Conservation (phyloP, 2,113 vertebrate species). For the Austrofundulus limnaeus region DNA sequence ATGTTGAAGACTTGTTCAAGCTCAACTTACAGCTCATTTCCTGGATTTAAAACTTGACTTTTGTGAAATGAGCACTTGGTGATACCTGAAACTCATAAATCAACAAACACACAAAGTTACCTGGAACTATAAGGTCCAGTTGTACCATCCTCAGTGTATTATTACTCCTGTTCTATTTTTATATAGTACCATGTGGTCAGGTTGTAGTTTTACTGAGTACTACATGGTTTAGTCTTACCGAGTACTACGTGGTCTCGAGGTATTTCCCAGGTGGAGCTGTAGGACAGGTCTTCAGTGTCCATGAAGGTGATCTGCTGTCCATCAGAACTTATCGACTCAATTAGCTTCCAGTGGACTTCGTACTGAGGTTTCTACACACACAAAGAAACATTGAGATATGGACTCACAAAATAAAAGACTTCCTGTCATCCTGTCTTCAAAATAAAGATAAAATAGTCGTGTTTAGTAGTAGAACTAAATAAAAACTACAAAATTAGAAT, state of each 20-base stretch:
- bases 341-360: constrained; percentile 93
- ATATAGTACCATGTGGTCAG: background rate
- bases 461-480: too few species aligned
- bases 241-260: constrained; percentile 86
- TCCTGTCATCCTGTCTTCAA: too few species aligned
- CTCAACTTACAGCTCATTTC: too few species aligned
- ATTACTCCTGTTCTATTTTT: background rate
- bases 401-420: background rate
- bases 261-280: constrained; percentile 89
- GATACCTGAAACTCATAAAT: too few species aligned
- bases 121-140: too few species aligned
- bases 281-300: constrained; percentile 89
- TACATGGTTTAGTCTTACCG: constrained; percentile 82
- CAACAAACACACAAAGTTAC: background rate
- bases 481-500: too few species aligned
- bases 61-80: too few species aligned
- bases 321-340: constrained; percentile 91
- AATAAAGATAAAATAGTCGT: too few species aligned
- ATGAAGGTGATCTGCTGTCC: constrained; percentile 90
- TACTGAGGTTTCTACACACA: constrained; percentile 89
- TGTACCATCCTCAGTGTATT: background rate
- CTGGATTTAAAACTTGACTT: too few species aligned
- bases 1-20: too few species aligned
- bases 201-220: too few species aligned
- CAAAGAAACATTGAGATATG: background rate